These are phyloP conservation scores for Lepus timidus DNA, from an alignment of 2,113 vertebrate genomes.

Conservation along the genomic window DNA sequence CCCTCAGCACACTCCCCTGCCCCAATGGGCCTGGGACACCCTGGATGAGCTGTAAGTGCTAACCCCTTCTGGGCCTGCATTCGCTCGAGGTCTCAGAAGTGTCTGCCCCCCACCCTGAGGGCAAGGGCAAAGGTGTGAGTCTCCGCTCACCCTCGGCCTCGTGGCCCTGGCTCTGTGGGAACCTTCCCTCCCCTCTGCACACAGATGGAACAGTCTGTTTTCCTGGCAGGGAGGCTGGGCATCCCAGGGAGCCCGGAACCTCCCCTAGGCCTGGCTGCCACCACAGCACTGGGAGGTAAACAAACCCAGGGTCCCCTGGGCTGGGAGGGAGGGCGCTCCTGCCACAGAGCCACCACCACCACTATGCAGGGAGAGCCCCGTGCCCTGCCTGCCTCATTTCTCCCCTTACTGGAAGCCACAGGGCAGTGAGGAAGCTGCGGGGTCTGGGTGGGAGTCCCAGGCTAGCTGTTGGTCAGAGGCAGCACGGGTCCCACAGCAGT, in stretches of 20 bases:
- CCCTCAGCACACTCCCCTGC: neutral
- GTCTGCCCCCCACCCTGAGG: neutral
- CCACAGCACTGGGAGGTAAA: slow-evolving; percentile 74
- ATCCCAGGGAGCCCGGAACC: slow-evolving; percentile 64
- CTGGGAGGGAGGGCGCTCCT: neutral
- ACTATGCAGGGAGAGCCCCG: neutral
- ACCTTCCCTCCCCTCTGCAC: slow-evolving; percentile 57
- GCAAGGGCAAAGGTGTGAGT: neutral
- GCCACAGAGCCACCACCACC: neutral
- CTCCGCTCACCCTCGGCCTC: neutral
- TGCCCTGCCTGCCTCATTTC: neutral
- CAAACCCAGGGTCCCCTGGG: slow-evolving; percentile 60
- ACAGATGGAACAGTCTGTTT: slow-evolving; percentile 77
- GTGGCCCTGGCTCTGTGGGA: neutral
- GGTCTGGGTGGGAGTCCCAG: neutral
- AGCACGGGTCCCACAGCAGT: neutral
- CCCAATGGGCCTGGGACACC: neutral
- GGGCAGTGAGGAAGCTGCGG: neutral
- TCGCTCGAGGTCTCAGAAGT: neutral
- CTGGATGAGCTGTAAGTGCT: neutral
- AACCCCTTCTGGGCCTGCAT: neutral
- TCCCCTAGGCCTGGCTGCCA: slow-evolving; percentile 76
- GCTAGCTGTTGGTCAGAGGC: neutral
- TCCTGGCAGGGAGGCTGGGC: slow-evolving; percentile 67
- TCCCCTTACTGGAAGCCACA: neutral